phyloP scores from a whole-genome alignment of 2,888 invertebrate species.

The Dolichopus griseipennis region DNA sequence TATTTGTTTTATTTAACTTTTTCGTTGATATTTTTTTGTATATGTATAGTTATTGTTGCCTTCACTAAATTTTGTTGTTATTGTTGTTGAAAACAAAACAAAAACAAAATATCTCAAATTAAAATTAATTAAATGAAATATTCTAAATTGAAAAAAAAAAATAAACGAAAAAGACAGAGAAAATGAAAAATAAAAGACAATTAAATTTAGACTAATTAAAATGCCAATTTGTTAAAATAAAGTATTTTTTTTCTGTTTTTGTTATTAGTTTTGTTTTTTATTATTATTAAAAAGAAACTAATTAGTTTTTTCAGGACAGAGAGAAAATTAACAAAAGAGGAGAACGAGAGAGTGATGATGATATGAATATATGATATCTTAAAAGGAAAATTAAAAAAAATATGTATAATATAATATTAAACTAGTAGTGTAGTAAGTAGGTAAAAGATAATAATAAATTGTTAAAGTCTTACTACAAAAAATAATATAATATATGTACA shows the following conservation, averaged over 20 bases:
- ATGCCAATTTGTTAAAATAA: conserved; percentile 6
- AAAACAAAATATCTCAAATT: neutral
- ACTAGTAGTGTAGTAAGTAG: too few relatives aligned
- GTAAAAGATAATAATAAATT: neutral
- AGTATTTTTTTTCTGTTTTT: neutral
- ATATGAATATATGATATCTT: neutral
- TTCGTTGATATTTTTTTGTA: neutral
- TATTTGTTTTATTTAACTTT: too few relatives aligned
- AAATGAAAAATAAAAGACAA: conserved; percentile 1
- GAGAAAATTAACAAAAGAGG: neutral
- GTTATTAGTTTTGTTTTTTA: neutral
- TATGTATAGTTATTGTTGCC: neutral
- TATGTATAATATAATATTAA: too few relatives aligned
- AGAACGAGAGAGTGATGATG: neutral
- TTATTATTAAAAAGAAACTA: neutral
- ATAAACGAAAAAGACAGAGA: neutral
- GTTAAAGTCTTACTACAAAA: too few relatives aligned
- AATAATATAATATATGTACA: too few relatives aligned
- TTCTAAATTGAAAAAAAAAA: neutral
- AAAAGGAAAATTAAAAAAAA: neutral
- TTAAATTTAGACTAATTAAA: conserved; percentile 6
- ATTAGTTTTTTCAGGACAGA: neutral
- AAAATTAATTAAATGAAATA: conserved; percentile 6
- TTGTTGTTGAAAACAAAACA: neutral
- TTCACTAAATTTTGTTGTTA: neutral